These are phyloP conservation scores for Grantiella picta DNA, from an alignment of 2,113 vertebrate species.

Conservation along the genomic window DNA sequence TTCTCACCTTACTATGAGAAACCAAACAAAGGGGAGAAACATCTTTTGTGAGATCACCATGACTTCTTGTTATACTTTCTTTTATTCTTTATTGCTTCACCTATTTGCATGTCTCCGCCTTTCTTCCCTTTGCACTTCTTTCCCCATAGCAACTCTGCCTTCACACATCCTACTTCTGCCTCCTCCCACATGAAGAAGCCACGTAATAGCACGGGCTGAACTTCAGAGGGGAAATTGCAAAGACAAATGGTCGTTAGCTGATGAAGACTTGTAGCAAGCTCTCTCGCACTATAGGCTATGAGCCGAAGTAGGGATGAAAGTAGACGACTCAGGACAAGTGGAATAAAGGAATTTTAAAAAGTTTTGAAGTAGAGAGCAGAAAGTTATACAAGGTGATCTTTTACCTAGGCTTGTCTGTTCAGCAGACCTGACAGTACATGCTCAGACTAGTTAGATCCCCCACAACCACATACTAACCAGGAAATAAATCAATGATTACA, in stretches of 20 bases:
- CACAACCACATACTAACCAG: background rate
- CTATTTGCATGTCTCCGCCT: background rate
- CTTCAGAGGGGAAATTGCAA: background rate
- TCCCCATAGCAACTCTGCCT: slow-evolving; percentile 26
- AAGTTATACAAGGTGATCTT: background rate
- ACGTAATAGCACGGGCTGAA: background rate
- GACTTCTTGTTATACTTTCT: background rate
- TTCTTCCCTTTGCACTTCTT: background rate
- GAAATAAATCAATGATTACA: background rate
- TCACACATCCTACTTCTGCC: background rate
- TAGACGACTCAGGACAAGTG: background rate
- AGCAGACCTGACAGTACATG: background rate
- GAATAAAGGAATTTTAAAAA: background rate
- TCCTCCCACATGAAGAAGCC: background rate
- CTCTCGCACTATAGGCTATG: background rate
- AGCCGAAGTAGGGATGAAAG: background rate
- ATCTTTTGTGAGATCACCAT: background rate
- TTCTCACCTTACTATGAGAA: background rate
- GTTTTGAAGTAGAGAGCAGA: background rate
- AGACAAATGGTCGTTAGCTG: background rate
- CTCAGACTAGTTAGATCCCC: background rate
- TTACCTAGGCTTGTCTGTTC: background rate
- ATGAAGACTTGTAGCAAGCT: background rate
- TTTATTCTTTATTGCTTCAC: background rate
- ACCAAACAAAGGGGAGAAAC: background rate